These are phyloP conservation scores for Pachyrhynchus sulphureomaculatus DNA, from an alignment of 1,140 invertebrate species.

Conservation along the genomic window DNA sequence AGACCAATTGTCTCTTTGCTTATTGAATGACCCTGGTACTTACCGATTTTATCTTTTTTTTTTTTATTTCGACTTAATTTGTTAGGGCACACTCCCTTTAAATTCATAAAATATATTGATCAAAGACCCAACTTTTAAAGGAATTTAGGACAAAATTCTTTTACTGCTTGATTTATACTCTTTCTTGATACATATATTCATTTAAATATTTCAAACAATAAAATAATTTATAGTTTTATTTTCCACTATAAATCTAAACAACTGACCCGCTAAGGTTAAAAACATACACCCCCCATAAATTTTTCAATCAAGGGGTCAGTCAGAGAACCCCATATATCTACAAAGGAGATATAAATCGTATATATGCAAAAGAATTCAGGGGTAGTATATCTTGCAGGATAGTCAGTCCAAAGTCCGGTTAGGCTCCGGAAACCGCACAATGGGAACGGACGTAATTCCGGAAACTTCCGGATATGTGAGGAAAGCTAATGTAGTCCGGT, in stretches of 20 bases:
- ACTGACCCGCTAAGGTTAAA: neutral
- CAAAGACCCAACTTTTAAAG: no score
- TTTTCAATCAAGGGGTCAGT: constrained; percentile 27
- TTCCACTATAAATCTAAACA: neutral
- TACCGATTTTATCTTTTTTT: no score
- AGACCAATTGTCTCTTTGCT: no score
- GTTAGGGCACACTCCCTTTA: no score
- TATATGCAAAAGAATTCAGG: constrained; percentile 29
- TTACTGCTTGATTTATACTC: no score
- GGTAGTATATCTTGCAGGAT: constrained; percentile 16
- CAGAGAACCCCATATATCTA: constrained; percentile 16
- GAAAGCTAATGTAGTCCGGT: constrained; percentile 1
- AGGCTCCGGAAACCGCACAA: constrained; percentile 16
- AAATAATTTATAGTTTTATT: no score
- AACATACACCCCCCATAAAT: constrained; percentile 14
- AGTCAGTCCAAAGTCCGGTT: neutral
- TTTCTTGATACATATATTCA: no score
- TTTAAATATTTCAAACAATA: no score
- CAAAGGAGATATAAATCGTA: constrained; percentile 10
- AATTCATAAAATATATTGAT: no score
- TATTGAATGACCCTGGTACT: no score
- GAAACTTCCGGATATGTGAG: constrained; percentile 16
- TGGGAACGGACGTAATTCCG: constrained; percentile 10
- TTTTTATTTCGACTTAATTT: no score
- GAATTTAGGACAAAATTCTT: no score